Percentiles rank a stretch among this genome's conserved stretches.
These are phyloP conservation scores for Peromyscus californicus DNA, from an alignment of 2,113 vertebrate genomes.

Conservation along the genomic window DNA sequence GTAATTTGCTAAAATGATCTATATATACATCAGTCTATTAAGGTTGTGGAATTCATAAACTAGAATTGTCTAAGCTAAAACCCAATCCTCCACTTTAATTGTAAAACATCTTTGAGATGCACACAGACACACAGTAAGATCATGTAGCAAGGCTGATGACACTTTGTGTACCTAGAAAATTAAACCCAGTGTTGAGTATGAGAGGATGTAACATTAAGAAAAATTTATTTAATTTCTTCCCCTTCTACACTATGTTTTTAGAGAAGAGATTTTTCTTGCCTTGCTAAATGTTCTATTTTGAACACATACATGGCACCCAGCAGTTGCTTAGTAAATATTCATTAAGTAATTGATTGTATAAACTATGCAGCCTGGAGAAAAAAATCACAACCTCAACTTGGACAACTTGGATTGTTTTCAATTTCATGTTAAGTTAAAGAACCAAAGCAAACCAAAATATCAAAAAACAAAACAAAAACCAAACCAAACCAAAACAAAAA, in stretches of 20 bases:
- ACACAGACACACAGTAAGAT: neutral
- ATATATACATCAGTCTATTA: neutral
- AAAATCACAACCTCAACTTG: neutral
- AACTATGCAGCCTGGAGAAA: neutral
- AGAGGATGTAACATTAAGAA: neutral
- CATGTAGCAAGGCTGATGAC: neutral
- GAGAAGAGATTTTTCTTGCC: neutral
- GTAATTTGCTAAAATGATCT: slow-evolving; percentile 54
- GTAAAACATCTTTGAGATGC: slow-evolving; percentile 1
- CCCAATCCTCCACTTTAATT: slow-evolving; percentile 25
- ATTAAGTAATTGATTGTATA: slow-evolving; percentile 29
- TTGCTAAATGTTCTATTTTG: neutral
- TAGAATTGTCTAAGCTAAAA: slow-evolving; percentile 6
- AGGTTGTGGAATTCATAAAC: neutral
- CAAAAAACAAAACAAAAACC: neutral
- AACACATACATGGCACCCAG: neutral
- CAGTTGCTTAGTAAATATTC: neutral
- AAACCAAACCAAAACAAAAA: no score
- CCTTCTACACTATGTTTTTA: neutral
- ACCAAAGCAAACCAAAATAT: neutral
- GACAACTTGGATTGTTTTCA: neutral
- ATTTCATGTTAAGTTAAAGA: neutral
- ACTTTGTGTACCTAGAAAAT: neutral
- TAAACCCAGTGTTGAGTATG: neutral
- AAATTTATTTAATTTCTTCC: neutral